phyloP scores from a whole-genome alignment of 2,113 vertebrate genomes.

The Cyprinodon tularosa region DNA sequence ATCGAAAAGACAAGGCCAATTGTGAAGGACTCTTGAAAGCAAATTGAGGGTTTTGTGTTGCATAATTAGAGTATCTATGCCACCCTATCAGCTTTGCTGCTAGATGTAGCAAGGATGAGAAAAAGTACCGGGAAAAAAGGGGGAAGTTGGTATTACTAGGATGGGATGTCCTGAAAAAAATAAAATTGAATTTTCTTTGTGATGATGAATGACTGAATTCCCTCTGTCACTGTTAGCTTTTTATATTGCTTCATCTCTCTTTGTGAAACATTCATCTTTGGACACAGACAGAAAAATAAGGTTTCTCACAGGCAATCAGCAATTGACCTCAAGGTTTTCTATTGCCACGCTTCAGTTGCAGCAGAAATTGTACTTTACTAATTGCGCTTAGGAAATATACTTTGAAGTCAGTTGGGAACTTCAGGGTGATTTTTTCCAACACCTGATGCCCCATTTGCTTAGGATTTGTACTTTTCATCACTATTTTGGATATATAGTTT shows the following conservation, averaged over 20 bases:
- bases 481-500: conserved; percentile 56
- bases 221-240: conserved; percentile 70
- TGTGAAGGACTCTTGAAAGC: conserved; percentile 45
- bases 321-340: conserved; percentile 68
- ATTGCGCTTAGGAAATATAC: conserved; percentile 70
- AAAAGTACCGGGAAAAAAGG: conserved; percentile 40
- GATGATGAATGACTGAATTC: conserved; percentile 76
- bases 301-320: conserved; percentile 66
- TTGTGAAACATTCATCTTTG: conserved; percentile 71
- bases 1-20: conserved; percentile 43
- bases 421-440: conserved; percentile 62
- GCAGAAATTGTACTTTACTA: conserved; percentile 69
- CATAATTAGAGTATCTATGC: conserved; percentile 62
- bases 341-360: conserved; percentile 53
- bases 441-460: conserved; percentile 53
- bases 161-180: conserved; percentile 71
- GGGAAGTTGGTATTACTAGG: conserved; percentile 51
- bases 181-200: conserved; percentile 77
- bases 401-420: conserved; percentile 73
- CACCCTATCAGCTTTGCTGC: conserved; percentile 54
- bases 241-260: conserved; percentile 55
- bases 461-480: conserved; percentile 38
- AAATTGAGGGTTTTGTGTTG: conserved; percentile 62
- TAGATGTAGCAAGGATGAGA: conserved; percentile 25
- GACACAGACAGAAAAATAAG: conserved; percentile 56